phyloP scores from a whole-genome alignment of 2,888 invertebrate species.

The Chrysotoxum bicinctum region DNA sequence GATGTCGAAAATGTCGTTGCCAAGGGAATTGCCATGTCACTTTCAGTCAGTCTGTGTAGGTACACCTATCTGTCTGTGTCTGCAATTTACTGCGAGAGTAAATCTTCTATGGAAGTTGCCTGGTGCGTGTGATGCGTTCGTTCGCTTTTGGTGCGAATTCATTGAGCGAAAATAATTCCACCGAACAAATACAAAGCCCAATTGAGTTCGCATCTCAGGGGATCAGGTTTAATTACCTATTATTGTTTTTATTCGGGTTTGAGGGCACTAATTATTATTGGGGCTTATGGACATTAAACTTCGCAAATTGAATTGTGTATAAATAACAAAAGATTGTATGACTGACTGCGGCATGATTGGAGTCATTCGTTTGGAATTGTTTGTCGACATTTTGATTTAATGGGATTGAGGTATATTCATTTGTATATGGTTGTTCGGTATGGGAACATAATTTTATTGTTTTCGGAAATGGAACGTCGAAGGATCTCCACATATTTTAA shows the following conservation, averaged over 20 bases:
- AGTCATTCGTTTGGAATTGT: slow-evolving; percentile 55
- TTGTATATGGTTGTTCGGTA: neutral
- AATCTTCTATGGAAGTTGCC: slow-evolving; percentile 29
- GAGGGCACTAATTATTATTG: slow-evolving; percentile 45
- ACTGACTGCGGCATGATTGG: slow-evolving; percentile 34
- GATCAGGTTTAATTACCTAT: slow-evolving; percentile 68
- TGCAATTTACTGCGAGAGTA: slow-evolving; percentile 18
- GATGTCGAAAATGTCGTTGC: slow-evolving; percentile 60
- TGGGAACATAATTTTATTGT: slow-evolving; percentile 23
- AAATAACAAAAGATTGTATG: slow-evolving; percentile 20
- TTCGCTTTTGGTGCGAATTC: slow-evolving; percentile 51
- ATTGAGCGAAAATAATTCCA: slow-evolving; percentile 61
- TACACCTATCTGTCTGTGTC: neutral
- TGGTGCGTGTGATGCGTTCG: slow-evolving; percentile 66
- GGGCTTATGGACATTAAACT: slow-evolving; percentile 48
- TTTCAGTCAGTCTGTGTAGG: slow-evolving; percentile 1
- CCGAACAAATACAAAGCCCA: slow-evolving; percentile 63
- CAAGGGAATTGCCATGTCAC: slow-evolving; percentile 52
- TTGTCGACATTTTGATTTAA: slow-evolving; percentile 19
- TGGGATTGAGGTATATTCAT: slow-evolving; percentile 34
- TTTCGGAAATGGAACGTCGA: neutral
- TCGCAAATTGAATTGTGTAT: slow-evolving; percentile 35
- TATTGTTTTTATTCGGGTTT: slow-evolving; percentile 34
- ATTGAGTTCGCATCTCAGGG: slow-evolving; percentile 32
- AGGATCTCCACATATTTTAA: neutral